Base-by-base conservation (phyloP, 2,888 invertebrate genomes). In the Archaeoteleia sp. region DNA sequence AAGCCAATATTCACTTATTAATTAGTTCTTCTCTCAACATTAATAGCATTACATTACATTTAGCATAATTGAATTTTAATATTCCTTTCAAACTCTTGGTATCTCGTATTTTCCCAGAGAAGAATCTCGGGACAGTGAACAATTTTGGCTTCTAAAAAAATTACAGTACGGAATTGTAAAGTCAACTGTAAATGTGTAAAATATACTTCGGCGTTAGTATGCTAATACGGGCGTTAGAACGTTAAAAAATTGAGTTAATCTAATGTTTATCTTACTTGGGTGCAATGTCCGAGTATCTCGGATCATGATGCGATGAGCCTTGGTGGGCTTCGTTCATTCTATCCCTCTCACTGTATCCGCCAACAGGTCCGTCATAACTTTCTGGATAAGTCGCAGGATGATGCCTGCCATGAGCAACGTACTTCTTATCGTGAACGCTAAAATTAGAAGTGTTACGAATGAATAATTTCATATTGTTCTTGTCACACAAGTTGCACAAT, bases 211-310 rank as follows among this genome's bases (percentile, higher is more conserved):
- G n/a, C n/a, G n/a, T n/a, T n/a, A n/a, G n/a, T n/a, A n/a, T n/a
- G n/a, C n/a, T n/a, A n/a, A n/a, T n/a, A 5, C 20, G 20, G 20
- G 3, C 5, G 20, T 20, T 20, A 20, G 5, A 20, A 20, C 5
- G 20, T 20, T 20, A 20, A 20, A 20, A 20, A 20, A 20, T 4
- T 20, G 1, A 40, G n/a, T 13, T 1, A 9, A 40, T 9, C 3
- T 20, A n/a, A 23, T 2, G 9, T 8, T 20, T 9, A 0, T 90
- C 92, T 92, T 89, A 94, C 94, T 94, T 94, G 85, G 93, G 93
- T 83, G 94, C 94, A 90, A 93, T 92, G 86, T 94, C 94, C 85
- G 92, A 91, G 87, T 93, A 94, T 87, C 94, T 90, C 80, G 92
- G 90, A 84, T 92, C 90, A 48, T 86, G 86, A 71, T 88, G 85